Conservation (phyloP, 2,113 vertebrate species). For the Gallinago undulata region DNA sequence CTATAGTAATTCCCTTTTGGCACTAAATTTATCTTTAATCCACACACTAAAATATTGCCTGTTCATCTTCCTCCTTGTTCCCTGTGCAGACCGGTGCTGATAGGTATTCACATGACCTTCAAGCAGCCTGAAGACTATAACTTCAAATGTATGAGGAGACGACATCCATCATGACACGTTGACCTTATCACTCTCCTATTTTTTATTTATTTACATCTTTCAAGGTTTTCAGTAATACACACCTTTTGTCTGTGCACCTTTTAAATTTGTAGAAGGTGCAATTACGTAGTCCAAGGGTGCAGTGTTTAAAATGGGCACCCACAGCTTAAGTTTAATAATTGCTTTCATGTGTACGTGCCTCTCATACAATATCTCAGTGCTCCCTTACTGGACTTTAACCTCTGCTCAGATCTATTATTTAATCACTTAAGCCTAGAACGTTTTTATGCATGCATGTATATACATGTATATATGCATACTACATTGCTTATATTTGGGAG, state of each 20-base stretch:
- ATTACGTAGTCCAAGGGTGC: not conserved
- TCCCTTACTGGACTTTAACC: not conserved
- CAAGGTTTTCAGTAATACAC: not conserved
- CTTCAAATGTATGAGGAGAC: not conserved
- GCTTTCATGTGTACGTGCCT: not conserved
- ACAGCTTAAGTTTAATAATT: not conserved
- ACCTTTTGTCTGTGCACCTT: not conserved
- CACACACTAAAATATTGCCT: slow-evolving; percentile 1
- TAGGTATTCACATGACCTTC: not conserved
- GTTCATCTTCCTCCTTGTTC: not conserved
- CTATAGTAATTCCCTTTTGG: not conserved
- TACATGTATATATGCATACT: not conserved
- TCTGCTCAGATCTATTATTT: not conserved
- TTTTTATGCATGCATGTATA: not conserved
- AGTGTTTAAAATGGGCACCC: not conserved
- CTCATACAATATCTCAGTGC: not conserved
- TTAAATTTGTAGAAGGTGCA: not conserved
- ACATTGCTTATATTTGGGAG: not conserved
- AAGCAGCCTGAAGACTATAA: not conserved
- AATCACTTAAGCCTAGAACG: not conserved
- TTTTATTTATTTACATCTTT: not conserved
- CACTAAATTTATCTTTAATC: slow-evolving; percentile 19
- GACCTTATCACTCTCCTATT: not conserved
- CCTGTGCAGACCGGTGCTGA: not conserved
- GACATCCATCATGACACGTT: not conserved